Conservation (phyloP, 2,113 vertebrate genomes). For the Raphicerus campestris region DNA sequence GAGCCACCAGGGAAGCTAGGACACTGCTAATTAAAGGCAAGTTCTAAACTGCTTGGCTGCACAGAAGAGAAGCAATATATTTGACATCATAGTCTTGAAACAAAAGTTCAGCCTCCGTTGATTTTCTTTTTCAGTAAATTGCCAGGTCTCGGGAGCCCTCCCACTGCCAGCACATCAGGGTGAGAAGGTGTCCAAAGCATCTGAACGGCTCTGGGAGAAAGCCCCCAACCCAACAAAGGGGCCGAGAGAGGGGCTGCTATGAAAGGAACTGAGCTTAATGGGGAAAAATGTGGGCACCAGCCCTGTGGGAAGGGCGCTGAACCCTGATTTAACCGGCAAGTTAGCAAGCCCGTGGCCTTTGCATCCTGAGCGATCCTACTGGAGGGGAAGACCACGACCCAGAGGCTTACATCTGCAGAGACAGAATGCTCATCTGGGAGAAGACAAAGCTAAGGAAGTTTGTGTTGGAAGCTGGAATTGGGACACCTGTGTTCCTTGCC, state of each 20-base stretch:
- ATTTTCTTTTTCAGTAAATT: background rate
- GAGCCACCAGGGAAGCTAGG: background rate
- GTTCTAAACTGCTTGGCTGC: background rate
- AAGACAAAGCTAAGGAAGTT: background rate
- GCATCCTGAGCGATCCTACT: background rate
- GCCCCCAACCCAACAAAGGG: background rate
- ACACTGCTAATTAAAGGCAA: background rate
- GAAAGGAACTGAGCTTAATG: background rate
- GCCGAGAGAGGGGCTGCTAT: fast-evolving
- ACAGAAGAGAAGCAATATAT: background rate
- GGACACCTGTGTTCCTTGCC: background rate
- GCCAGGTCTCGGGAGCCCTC: background rate
- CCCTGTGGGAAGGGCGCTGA: fast-evolving
- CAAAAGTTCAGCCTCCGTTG: fast-evolving
- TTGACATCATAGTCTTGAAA: background rate
- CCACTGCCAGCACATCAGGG: background rate
- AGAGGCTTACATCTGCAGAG: background rate
- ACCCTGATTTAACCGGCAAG: background rate
- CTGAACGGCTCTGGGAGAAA: background rate
- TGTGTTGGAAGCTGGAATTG: background rate
- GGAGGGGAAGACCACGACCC: background rate
- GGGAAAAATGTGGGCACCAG: background rate
- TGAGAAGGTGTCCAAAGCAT: background rate
- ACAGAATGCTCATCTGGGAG: background rate
- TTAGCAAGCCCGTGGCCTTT: background rate